Conservation (phyloP, 2,888 invertebrate species). For the Trachelus stipa region DNA sequence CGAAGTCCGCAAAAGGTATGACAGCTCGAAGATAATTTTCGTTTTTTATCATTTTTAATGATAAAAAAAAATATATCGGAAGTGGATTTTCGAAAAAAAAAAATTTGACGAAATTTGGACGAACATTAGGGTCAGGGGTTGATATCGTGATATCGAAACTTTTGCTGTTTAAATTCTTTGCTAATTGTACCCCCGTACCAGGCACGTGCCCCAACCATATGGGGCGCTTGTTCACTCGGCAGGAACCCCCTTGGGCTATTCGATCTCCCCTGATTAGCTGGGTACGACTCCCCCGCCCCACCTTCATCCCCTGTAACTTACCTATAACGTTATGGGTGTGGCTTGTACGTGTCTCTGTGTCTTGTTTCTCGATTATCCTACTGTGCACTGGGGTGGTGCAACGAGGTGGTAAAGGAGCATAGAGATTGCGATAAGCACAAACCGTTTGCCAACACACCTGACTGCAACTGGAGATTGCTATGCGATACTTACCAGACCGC, state of each 20-base stretch:
- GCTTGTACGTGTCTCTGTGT: background rate
- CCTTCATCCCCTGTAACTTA: background rate
- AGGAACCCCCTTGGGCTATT: slow-evolving; percentile 16
- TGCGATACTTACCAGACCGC: slow-evolving; percentile 41
- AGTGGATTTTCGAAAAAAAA: background rate
- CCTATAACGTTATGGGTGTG: background rate
- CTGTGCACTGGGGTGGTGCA: background rate
- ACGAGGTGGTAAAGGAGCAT: background rate
- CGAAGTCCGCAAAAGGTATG: background rate
- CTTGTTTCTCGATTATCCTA: background rate
- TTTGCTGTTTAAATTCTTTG: slow-evolving; percentile 1
- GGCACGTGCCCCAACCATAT: slow-evolving; percentile 25
- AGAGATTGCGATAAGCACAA: slow-evolving; percentile 8
- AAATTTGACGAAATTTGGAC: background rate
- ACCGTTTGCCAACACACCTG: slow-evolving; percentile 48
- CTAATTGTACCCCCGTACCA: slow-evolving; percentile 31
- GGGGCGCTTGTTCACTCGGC: background rate
- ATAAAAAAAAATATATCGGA: background rate
- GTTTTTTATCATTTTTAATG: background rate
- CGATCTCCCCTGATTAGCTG: slow-evolving; percentile 8
- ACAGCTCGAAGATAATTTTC: background rate
- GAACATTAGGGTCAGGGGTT: background rate
- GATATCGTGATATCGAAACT: background rate
- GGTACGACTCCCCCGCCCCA: background rate
- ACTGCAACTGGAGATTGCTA: slow-evolving; percentile 57